Evolutionary conservation across 1,140 invertebrate genomes (phyloP), one percentile per base, ranked within the genome.

Genomic region (Cydia fagiglandana): DNA sequence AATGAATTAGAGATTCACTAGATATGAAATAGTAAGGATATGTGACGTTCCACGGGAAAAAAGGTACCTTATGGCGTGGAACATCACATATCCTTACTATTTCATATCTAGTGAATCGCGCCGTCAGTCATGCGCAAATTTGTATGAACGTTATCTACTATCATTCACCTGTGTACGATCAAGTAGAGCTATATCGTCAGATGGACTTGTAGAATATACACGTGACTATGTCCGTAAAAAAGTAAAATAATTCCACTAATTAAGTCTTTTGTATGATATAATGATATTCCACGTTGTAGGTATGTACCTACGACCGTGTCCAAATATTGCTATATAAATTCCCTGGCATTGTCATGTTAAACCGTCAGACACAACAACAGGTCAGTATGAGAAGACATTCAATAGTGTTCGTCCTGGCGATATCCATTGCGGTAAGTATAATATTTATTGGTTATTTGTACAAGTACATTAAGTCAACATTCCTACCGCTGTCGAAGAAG

Each of bases 301-400:
- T 24, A n/a, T n/a, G n/a, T n/a, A n/a, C n/a, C n/a, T n/a, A 24
- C 4, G 50, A 61, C 56, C 56, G 56, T 61, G 20, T 61, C 56
- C 17, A 61, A 61, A 24, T 61, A 61, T 61, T 24, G 56, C 56
- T 61, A 24, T 61, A 61, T 61, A 61, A 61, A 61, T 61, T n/a
- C 20, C 9, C 6, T 20, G 7, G 56, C 20, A 17, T 61, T 61
- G 20, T 61, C 17, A 61, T 12, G 20, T 3, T 24, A 61, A 20
- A 61, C 20, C 24, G 17, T 24, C 56, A 61, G 20, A 61, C 56
- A 61, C 24, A 61, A 61, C 56, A 61, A 20, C 56, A 24, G 17
- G 56, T 0, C 56, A 24, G 9, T 61, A 61, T 61, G 56, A 61
- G 56, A 61, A 61, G 56, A 61, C 56, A 61, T 24, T 24, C 56